Percentiles rank a stretch among this genome's conserved stretches.
These are phyloP conservation scores for Helobdella robusta DNA, from an alignment of 2,888 invertebrate species.

Conservation along the genomic window DNA sequence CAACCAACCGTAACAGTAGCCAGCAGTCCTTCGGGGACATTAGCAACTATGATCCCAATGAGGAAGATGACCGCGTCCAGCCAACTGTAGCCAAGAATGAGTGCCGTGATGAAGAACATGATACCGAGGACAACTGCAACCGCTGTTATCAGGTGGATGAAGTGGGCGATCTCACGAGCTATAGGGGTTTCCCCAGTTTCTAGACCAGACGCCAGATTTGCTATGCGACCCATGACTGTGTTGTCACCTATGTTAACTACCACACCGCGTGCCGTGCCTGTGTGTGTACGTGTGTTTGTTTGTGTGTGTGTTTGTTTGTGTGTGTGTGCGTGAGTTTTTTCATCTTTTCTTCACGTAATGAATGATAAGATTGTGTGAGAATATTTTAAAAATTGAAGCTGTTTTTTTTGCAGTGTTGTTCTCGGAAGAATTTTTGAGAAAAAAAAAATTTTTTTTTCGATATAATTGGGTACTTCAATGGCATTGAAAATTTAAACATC, in stretches of 20 bases:
- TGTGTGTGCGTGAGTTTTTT: neutral
- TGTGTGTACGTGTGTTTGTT: neutral
- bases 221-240: constrained; percentile 51
- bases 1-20: constrained; percentile 82
- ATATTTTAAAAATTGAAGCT: too few relatives aligned
- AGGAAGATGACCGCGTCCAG: constrained; percentile 94
- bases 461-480: too few relatives aligned
- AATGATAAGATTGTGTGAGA: too few relatives aligned
- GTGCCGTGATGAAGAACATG: constrained; percentile 93
- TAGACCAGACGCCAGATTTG: constrained; percentile 50
- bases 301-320: neutral
- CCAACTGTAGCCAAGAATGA: constrained; percentile 94
- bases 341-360: neutral
- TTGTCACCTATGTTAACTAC: constrained; percentile 48
- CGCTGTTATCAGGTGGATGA: constrained; percentile 97
- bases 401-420: too few relatives aligned
- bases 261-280: constrained; percentile 47
- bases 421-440: too few relatives aligned
- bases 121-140: constrained; percentile 66
- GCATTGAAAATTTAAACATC: too few relatives aligned
- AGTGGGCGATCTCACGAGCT: constrained; percentile 96
- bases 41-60: constrained; percentile 98
- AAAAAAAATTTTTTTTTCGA: too few relatives aligned
- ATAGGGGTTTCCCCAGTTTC: constrained; percentile 76
- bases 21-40: constrained; percentile 94